phyloP scores from a whole-genome alignment of 2,888 invertebrate genomes.

The Bimastos eiseni region DNA sequence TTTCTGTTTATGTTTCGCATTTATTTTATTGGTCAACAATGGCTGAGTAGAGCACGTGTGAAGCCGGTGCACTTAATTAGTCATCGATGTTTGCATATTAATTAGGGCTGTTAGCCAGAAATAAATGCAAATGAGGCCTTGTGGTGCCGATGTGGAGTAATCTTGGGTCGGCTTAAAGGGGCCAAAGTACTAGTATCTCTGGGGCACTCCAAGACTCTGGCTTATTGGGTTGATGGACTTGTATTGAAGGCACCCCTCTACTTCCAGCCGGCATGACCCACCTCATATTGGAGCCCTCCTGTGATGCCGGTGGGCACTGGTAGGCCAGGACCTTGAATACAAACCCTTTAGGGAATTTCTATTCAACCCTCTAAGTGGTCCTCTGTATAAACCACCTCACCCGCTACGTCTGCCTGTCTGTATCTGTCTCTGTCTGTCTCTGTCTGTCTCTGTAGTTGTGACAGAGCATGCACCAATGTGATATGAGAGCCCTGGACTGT shows the following conservation, averaged over 20 bases:
- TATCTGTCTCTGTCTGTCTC: slow-evolving; percentile 26
- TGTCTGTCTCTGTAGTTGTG: slow-evolving; percentile 3
- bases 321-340: background rate
- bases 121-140: background rate
- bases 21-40: background rate
- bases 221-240: background rate
- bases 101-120: background rate
- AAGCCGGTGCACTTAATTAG: background rate
- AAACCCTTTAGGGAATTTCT: background rate
- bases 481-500: background rate
- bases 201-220: background rate
- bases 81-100: slow-evolving; percentile 6
- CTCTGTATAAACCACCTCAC: background rate
- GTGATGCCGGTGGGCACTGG: background rate
- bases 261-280: background rate
- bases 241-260: background rate
- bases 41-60: background rate
- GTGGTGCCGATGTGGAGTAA: too few relatives aligned
- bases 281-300: background rate
- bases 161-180: background rate
- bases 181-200: background rate
- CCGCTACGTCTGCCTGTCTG: background rate
- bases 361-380: background rate
- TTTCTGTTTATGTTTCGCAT: background rate
- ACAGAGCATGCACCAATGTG: background rate